Base-by-base conservation (phyloP, 2,888 invertebrate genomes). In the Sipha maydis region DNA sequence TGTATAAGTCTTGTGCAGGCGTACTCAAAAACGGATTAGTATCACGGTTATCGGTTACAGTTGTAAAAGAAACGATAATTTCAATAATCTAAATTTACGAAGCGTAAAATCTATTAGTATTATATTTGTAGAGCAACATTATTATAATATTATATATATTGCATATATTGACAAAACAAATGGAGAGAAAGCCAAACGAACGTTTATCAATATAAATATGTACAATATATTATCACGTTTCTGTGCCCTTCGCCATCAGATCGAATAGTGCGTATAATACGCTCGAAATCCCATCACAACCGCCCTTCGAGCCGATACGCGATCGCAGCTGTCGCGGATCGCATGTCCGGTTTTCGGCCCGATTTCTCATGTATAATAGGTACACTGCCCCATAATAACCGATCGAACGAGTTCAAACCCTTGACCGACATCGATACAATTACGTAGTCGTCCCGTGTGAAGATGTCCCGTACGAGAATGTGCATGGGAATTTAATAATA, bases 381-480 rank as follows among this genome's bases (percentile, higher is more conserved):
- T 7, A 34, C 7, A 19, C 14, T 4, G 28, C 85, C 7, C n/a
- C n/a, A 31, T 17, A 76, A 56, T 48, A 88, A 79, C 86, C 80
- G 86, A 88, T 88, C 86, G 86, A 88, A 88, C 86, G 79, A 80
- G 86, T 88, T 80, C 86, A 61, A 80, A 73, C 86, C 86, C 86
- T 78, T 78, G 78, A 69, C 85, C 76, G 76, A 31, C n/a, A 48
- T 4, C 54, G 71, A 25, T 61, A 61, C 25, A 7, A 21, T 7
- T 21, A 5, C 0, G 19, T 3, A 38, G 76, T 38, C 61, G 86
- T 61, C 86, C 86, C 86, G 86, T 86, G 79, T 79, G 86, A 73
- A 73, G 73, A 86, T 48, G 41, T 78, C 78, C 69, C 56, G 71
- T 73, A n/a, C 77, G 48, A 14, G 48, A 48, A 14, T 48, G 14